These are phyloP conservation scores for Ostrea edulis DNA, from an alignment of 1,140 invertebrate genomes.

Conservation along the genomic window DNA sequence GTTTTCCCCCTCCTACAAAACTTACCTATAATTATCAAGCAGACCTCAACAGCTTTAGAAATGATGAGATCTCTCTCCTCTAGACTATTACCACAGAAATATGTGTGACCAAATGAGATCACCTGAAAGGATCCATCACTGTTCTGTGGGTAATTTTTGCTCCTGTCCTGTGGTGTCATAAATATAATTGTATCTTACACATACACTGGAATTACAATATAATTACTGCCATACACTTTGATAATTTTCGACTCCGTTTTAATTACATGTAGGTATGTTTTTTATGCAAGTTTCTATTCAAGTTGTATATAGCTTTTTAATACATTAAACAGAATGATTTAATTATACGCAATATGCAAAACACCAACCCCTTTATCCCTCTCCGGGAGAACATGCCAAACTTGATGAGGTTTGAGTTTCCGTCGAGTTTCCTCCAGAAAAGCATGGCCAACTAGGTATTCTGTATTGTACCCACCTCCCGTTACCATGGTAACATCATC, in stretches of 20 bases:
- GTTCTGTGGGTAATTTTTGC: constrained; percentile 69
- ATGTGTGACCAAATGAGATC: constrained; percentile 74
- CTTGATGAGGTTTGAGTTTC: constrained; percentile 40
- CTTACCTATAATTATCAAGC: constrained; percentile 78
- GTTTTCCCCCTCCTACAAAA: neutral
- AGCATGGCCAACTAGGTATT: constrained; percentile 69
- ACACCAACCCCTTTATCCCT: constrained; percentile 59
- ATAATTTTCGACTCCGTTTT: too few species aligned
- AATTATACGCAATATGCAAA: too few species aligned
- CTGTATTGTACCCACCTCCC: constrained; percentile 76
- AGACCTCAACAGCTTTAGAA: constrained; percentile 75
- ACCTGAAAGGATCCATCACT: constrained; percentile 75
- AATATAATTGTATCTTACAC: neutral
- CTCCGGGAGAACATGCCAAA: constrained; percentile 70
- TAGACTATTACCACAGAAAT: constrained; percentile 77
- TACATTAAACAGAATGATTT: too few species aligned
- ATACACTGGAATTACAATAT: too few species aligned
- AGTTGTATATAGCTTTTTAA: too few species aligned
- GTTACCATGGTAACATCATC: constrained; percentile 74
- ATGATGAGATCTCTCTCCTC: constrained; percentile 76
- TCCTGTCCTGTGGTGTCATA: constrained; percentile 56
- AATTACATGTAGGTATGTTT: too few species aligned
- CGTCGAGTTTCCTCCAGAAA: constrained; percentile 63
- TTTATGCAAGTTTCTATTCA: too few species aligned
- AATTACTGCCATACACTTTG: too few species aligned